These are phyloP conservation scores for Cardiocondyla obscurior DNA, from an alignment of 1,140 invertebrate species.

Conservation along the genomic window DNA sequence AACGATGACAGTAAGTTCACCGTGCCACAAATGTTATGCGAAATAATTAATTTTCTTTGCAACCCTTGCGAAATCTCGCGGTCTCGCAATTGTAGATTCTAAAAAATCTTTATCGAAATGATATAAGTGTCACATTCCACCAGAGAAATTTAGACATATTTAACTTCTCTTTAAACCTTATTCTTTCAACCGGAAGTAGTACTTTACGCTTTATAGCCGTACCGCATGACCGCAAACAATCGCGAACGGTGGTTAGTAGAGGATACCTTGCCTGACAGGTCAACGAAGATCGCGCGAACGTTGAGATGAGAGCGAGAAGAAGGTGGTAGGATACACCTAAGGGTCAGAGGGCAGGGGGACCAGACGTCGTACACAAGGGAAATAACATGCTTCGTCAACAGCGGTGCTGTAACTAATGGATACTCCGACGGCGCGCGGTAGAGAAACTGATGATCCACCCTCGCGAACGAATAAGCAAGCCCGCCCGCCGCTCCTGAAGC, in stretches of 20 bases:
- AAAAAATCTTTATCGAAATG: neutral
- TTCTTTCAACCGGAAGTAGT: neutral
- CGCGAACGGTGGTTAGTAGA: slow-evolving; percentile 48
- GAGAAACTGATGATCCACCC: slow-evolving; percentile 77
- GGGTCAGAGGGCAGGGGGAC: slow-evolving; percentile 54
- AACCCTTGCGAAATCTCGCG: no score
- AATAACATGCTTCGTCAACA: slow-evolving; percentile 84
- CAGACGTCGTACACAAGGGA: slow-evolving; percentile 82
- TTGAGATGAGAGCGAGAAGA: slow-evolving; percentile 50
- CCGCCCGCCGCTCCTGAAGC: slow-evolving; percentile 50
- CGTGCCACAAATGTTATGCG: no score
- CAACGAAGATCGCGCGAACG: slow-evolving; percentile 61
- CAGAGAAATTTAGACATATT: neutral
- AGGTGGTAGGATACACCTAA: neutral
- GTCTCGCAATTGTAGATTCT: no score
- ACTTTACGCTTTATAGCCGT: slow-evolving; percentile 9
- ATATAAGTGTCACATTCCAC: neutral
- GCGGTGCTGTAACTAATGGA: slow-evolving; percentile 84
- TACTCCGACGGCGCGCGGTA: slow-evolving; percentile 80
- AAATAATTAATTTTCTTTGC: no score
- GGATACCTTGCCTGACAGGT: slow-evolving; percentile 6
- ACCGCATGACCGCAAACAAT: slow-evolving; percentile 51
- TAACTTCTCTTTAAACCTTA: neutral
- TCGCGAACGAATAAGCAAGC: slow-evolving; percentile 67
- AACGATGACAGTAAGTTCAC: no score